Conservation (phyloP, 2,797 vertebrate species). For the Cyclura pinguis region DNA sequence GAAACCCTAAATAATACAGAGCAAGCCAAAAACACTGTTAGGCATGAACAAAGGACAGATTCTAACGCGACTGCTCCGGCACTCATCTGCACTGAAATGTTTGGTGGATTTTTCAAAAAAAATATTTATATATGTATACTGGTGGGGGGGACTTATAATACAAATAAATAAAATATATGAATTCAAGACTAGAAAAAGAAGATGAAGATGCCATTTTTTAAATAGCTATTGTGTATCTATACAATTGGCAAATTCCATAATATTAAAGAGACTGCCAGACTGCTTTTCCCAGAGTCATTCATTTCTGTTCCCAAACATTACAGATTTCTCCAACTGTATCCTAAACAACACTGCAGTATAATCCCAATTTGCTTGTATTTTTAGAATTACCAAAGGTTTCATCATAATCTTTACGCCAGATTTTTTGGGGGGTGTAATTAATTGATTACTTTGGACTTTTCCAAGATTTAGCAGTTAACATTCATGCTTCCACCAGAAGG, state of each 20-base stretch:
- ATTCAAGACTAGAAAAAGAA: no score
- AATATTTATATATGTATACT: no score
- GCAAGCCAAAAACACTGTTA: no score
- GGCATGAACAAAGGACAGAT: no score
- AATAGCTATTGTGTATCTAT: neutral
- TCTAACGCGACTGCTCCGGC: no score
- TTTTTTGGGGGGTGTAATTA: neutral
- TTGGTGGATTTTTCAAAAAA: no score
- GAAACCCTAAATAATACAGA: no score
- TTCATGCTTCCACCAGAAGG: neutral
- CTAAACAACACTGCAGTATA: neutral
- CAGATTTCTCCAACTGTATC: neutral
- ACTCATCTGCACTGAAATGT: no score
- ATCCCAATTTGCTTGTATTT: neutral
- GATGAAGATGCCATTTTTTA: neutral
- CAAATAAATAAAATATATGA: no score
- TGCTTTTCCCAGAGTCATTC: neutral
- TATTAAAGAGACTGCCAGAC: neutral
- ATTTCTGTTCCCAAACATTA: neutral
- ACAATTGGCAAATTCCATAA: neutral
- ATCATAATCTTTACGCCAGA: neutral
- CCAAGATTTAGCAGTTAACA: conserved; percentile 1
- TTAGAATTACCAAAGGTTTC: neutral
- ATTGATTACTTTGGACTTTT: neutral
- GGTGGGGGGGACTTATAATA: no score